Base-by-base conservation (phyloP, 2,888 invertebrate genomes). In the Phortica okadai region DNA sequence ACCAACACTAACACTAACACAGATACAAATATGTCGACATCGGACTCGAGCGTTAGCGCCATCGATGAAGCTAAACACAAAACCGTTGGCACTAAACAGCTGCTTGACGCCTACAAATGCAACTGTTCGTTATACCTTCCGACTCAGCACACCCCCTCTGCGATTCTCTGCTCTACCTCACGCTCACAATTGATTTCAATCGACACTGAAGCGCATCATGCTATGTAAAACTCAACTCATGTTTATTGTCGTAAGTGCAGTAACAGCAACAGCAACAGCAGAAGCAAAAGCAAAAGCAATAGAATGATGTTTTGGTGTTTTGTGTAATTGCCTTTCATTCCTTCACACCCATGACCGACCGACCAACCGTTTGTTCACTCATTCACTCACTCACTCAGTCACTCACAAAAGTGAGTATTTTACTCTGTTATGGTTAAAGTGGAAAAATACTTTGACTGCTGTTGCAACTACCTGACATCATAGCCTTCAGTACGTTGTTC, bases 231-330 rank as follows among this genome's bases (percentile, higher is more conserved):
- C 41, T 8, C 11, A 33, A 42, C 42, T 67, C 82, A 79, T 85
- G 83, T 85, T 84, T 83, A 82, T 84, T 84, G 84, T 84, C 84
- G 83, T 85, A 84, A 84, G 84, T 85, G 84, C 86, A 84, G 42
- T 16, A n/a, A 6, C 16, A 59, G 21, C n/a, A 21, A 6, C 59
- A 59, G 59, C 59, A 59, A n/a, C 59, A n/a, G 14, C 14, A 59
- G 59, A 7, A n/a, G 59, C 59, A 59, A n/a, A 33, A 3, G 33
- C 33, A 33, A 3, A 33, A 5, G 33, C 33, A 33, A 33, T 33
- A 5, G 33, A 33, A 5, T 33, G 33, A 33, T 33, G 33, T 33
- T 33, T 33, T 33, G 33, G 33, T 33, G 33, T 5, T 33, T 33
- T 2, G 3, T 33, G 33, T 33, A 33, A 33, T 33, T 33, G 33